Base-by-base conservation (phyloP, 2,797 vertebrate species). In the Rhodeus uyekii region DNA sequence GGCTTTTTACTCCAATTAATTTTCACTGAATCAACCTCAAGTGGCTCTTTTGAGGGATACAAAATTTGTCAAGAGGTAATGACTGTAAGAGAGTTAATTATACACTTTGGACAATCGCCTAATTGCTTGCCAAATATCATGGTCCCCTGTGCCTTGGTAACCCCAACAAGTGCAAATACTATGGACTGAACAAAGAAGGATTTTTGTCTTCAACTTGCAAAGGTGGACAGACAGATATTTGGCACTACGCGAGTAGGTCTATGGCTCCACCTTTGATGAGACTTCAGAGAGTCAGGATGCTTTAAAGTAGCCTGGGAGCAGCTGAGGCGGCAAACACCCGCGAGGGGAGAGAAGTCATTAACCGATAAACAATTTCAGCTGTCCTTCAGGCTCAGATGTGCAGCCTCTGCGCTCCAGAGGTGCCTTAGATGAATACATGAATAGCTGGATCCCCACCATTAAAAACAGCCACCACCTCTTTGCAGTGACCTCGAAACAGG, bases 371-470 rank as follows among this genome's bases (percentile, higher is more conserved):
- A 92, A 90, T 89, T 91, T 87, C 46, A 84, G 90, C 90, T 88
- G 93, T 93, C 93, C 92, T 94, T 94, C 92, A 93, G 90, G 91
- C 91, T 90, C 90, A 91, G 91, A 88, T 91, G 88, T 92, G 89
- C 85, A 83, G 83, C 87, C 87, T 71, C 67, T n/a, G 74, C 38
- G 73, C 80, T 86, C 83, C 81, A 82, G 82, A 81, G 75, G 78
- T 83, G 82, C 80, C 79, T 85, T 82, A 55, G 75, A 87, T 85
- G 84, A 88, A 88, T 86, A 83, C 84, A 82, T 77, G 85, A 87
- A 85, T 79, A 80, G 83, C 82, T 78, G 72, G 81, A 84, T 83
- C 67, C 81, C 65, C 19, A 76, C 80, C 76, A 83, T 84, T 87
- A 83, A 85, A 84, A 76, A 72, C 29, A 71, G 61, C 83, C 83